Percentiles rank a stretch among this genome's conserved stretches.
These are phyloP conservation scores for Edolisoma coerulescens DNA, from an alignment of 2,113 vertebrate genomes.

Conservation along the genomic window DNA sequence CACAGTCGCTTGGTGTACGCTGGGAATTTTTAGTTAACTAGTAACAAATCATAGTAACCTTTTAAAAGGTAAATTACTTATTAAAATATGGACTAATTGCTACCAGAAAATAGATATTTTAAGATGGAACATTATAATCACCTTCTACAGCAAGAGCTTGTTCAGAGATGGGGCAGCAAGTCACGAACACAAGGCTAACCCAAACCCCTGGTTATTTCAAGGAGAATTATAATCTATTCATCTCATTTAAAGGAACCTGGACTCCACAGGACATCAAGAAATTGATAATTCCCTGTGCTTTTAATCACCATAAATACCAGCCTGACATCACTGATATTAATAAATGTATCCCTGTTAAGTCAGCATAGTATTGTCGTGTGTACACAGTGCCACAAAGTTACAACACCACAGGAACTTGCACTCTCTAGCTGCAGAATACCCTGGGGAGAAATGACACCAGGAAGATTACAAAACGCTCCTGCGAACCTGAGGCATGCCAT, in stretches of 20 bases:
- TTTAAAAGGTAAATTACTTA: conserved; percentile 41
- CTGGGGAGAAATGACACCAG: conserved; percentile 42
- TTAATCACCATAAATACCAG: not conserved
- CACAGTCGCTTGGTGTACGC: not conserved
- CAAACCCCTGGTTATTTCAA: not conserved
- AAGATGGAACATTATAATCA: not conserved
- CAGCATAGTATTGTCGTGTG: not conserved
- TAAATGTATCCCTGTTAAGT: conserved; percentile 24
- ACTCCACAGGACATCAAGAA: not conserved
- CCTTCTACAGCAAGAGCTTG: not conserved
- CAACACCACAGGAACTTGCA: conserved; percentile 48
- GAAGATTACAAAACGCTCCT: conserved; percentile 31
- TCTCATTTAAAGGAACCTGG: not conserved
- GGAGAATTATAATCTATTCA: not conserved
- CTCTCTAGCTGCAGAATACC: conserved; percentile 33
- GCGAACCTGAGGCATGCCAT: conserved; percentile 23
- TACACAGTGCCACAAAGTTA: conserved; percentile 34
- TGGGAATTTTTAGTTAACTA: conserved; percentile 39
- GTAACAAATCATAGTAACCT: conserved; percentile 26
- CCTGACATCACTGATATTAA: conserved; percentile 1
- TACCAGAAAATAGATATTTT: not conserved
- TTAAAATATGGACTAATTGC: conserved; percentile 19
- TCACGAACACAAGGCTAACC: not conserved
- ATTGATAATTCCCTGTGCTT: not conserved
- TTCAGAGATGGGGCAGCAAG: not conserved